Evolutionary conservation across 2,113 vertebrate species (phyloP).

Genomic region (Monarcha castaneiventris): DNA sequence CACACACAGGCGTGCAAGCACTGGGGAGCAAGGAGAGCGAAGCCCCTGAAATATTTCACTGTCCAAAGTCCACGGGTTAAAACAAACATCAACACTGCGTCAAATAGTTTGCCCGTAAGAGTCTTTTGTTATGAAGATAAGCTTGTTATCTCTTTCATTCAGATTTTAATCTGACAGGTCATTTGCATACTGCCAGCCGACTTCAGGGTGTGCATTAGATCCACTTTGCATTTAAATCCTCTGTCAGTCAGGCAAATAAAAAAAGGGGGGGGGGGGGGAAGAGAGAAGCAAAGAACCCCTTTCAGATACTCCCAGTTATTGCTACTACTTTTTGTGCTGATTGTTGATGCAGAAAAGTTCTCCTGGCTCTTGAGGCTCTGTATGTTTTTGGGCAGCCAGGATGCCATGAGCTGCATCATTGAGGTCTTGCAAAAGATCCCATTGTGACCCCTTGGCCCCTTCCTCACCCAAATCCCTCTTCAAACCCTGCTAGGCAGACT

Average conservation of each 20-base stretch:
- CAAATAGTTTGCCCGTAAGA: slow-evolving; percentile 68
- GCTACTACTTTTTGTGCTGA: neutral
- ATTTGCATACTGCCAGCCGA: slow-evolving; percentile 76
- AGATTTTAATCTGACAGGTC: slow-evolving; percentile 77
- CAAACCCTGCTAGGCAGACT: neutral
- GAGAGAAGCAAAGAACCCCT: slow-evolving; percentile 14
- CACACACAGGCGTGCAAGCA: neutral
- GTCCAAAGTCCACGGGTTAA: slow-evolving; percentile 69
- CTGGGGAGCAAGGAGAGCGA: neutral
- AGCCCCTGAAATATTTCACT: slow-evolving; percentile 65
- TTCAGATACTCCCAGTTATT: slow-evolving; percentile 32
- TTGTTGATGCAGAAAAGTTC: neutral
- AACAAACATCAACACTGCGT: slow-evolving; percentile 77
- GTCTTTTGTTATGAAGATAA: slow-evolving; percentile 83
- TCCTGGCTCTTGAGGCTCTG: neutral
- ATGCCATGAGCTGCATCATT: neutral
- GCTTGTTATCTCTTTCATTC: slow-evolving; percentile 77
- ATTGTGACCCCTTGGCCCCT: neutral
- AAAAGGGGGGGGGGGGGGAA: neutral
- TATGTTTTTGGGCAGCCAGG: neutral
- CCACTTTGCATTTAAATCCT: slow-evolving; percentile 72
- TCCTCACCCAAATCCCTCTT: neutral
- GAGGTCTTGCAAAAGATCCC: neutral
- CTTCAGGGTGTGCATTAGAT: slow-evolving; percentile 71
- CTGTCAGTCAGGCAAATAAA: slow-evolving; percentile 63